Base-by-base conservation (phyloP, 1,140 invertebrate genomes). In the Muscidifurax raptorellus region DNA sequence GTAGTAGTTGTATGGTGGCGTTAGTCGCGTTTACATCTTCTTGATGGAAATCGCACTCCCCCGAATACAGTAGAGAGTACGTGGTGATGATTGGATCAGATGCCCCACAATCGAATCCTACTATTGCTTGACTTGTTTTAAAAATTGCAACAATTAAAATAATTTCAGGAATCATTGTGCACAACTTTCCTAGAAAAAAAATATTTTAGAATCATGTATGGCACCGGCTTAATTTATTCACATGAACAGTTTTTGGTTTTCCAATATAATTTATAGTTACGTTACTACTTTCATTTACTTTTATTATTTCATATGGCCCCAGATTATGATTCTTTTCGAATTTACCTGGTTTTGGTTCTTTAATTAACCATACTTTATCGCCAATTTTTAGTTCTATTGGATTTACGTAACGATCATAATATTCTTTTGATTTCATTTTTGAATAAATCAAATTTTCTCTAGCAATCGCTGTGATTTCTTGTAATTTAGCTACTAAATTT, bases 1-100 rank as follows among this genome's bases (percentile, higher is more conserved):
- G 86, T n/a, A 85, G 22, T 32, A 87, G 69, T 67, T 87, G 69
- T 13, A 87, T 77, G 64, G 47, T 83, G 1, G 59, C 27, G 71
- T 69, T 36, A 0, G 66, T 76, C 5, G 52, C 44, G 9, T 52
- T 64, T 4, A 84, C 44, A 67, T 86, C 69, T 47, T 64, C 27
- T 27, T 78, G 47, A 28, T 67, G 69, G 18, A 86, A 74, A 27
- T 86, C 80, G 32, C 85, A 86, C n/a, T 84, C 72, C 15, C 69
- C 81, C 2, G 74, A 80, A n/a, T 83, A 44, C 18, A 80, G 47
- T 25, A 85, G 27, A 7, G 84, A 86, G 13, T 84, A 22, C 2
- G 79, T 82, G 2, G 79, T 79, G 6, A 85, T 80, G 44, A 47
- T 47, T 47, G 44, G 44, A 47, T 47, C 15, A 47, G 44, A 47